These are phyloP conservation scores for Melieria omissa DNA, from an alignment of 2,888 invertebrate genomes.

Conservation along the genomic window DNA sequence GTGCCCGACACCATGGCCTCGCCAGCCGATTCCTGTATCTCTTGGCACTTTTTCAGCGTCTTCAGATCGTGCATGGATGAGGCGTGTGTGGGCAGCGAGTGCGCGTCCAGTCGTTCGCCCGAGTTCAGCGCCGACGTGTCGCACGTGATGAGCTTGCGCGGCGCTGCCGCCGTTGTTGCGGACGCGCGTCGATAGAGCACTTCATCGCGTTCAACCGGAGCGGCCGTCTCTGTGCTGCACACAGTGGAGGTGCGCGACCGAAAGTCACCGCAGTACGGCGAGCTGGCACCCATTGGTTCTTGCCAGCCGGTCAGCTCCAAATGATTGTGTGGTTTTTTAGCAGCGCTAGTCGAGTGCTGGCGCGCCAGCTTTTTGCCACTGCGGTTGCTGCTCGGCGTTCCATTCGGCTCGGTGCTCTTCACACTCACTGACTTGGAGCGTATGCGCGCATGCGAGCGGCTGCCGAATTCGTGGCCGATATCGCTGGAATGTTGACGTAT, in stretches of 20 bases:
- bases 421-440: constrained; percentile 67
- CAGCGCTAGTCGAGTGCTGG: constrained; percentile 45
- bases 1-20: constrained; percentile 76
- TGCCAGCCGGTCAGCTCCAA: constrained; percentile 49
- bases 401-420: constrained; percentile 50
- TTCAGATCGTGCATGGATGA: constrained; percentile 58
- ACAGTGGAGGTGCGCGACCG: constrained; percentile 54
- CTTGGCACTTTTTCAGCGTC: constrained; percentile 63
- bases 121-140: constrained; percentile 59
- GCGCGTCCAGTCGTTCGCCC: constrained; percentile 56
- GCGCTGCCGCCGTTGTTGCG: constrained; percentile 35
- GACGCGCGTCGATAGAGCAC: constrained; percentile 27
- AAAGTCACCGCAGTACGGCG: constrained; percentile 48
- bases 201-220: constrained; percentile 5
- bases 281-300: constrained; percentile 49
- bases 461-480: constrained; percentile 51
- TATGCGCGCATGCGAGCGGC: constrained; percentile 62
- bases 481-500: constrained; percentile 62
- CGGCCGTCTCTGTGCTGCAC: constrained; percentile 28
- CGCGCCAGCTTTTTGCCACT: constrained; percentile 40
- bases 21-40: constrained; percentile 74
- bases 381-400: constrained; percentile 7
- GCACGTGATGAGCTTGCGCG: constrained; percentile 60
- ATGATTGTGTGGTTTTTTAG: constrained; percentile 48
- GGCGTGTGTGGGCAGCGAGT: constrained; percentile 57